Evolutionary conservation across 1,140 invertebrate genomes (phyloP), one percentile per base, ranked within the genome.

Genomic region (Formica selysi): DNA sequence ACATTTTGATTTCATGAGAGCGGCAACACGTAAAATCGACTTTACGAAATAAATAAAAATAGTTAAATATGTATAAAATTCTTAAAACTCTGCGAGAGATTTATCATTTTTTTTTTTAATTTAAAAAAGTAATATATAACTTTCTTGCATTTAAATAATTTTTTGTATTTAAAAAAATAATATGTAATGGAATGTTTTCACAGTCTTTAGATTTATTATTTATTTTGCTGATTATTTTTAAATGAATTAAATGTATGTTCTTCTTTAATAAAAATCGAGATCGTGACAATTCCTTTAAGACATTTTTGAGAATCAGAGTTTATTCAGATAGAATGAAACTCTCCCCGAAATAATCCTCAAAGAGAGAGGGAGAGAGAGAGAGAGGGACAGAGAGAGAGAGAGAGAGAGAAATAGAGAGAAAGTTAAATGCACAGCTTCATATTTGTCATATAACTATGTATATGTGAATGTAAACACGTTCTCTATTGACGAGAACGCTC

Each of bases 401-500:
- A 16, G 13, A 44, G 11, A 44, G 44, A 48, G 3, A 48, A 5
- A 48, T 3, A 16, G 3, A 48, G 44, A 48, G n/a, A 73, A 32
- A 83, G 8, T 41, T 44, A 38, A 83, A 74, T 32, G 19, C 16
- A 6, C 29, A 61, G 61, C 54, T 83, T 74, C 68, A 74, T 83
- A 74, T 83, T 83, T 73, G 79, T 16, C 79, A 36, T 83, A 29
- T n/a, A 73, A 48, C 67, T 26, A 22, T 70, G 22, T 22, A 22
- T 62, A 44, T 38, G 38, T 13, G n/a, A 13, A 10, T n/a, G 54
- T 70, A 74, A 83, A 83, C 62, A 83, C 38, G 29, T 62, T 83
- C 68, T 83, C 68, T 83, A 83, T 83, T 83, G 79, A 83, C 79
- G 68, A 48, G 57, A 61, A 57, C 79, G 8, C 26, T 41, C 11